Percentiles rank a stretch among this genome's conserved stretches.
Conservation (phyloP, 2,113 vertebrate species). For the Cryptomyrus ogoouensis region DNA sequence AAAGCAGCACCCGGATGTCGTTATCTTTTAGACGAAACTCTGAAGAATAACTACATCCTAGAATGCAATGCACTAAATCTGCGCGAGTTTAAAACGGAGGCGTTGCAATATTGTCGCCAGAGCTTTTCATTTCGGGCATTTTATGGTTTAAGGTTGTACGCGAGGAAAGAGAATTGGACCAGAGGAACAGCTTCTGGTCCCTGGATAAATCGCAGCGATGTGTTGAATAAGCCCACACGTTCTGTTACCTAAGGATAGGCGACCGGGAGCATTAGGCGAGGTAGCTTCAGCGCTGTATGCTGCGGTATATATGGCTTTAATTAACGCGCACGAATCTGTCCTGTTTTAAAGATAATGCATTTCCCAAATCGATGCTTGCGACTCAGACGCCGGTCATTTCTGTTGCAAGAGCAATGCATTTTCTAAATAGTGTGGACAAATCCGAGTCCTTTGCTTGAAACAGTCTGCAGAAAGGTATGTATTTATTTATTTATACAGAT, state of each 20-base stretch:
- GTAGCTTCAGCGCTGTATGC: constrained; percentile 46
- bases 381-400: constrained; percentile 40
- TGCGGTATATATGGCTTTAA: constrained; percentile 52
- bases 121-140: background rate
- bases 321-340: constrained; percentile 46
- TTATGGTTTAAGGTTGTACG: constrained; percentile 22
- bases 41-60: constrained; percentile 40
- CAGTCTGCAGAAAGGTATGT: constrained; percentile 59
- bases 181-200: constrained; percentile 26
- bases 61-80: background rate
- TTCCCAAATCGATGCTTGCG: constrained; percentile 39
- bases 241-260: constrained; percentile 51
- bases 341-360: constrained; percentile 42
- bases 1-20: constrained; percentile 62
- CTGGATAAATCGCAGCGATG: constrained; percentile 37
- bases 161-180: constrained; percentile 19
- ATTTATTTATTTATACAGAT: constrained; percentile 8
- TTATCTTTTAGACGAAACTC: constrained; percentile 49
- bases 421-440: constrained; percentile 38
- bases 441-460: constrained; percentile 35
- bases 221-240: constrained; percentile 39
- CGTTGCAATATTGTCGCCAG: background rate
- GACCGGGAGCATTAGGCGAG: constrained; percentile 31
- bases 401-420: constrained; percentile 37
- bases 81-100: constrained; percentile 4